Evolutionary conservation across 2,888 invertebrate species (phyloP), one percentile per base, ranked within the genome.

Genomic region (Tillus elongatus): DNA sequence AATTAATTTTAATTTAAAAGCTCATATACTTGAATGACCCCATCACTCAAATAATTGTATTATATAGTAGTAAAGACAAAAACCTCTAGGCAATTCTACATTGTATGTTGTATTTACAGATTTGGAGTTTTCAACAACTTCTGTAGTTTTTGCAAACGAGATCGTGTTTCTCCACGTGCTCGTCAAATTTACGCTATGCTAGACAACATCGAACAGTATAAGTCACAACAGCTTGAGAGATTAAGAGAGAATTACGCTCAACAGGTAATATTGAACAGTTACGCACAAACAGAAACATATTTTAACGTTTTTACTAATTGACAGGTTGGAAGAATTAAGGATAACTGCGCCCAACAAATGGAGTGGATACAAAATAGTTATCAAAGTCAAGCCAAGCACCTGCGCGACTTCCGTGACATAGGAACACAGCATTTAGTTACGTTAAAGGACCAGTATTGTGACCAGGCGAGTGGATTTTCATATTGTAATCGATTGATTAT

Each of bases 321-420:
- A 12, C 35, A 58, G 82, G 89, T 92, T 50, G 83, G 84, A 63
- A 75, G 87, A 46, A 91, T 95, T 54, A 84, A 87, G 58, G 92
- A 93, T 57, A 93, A 95, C 59, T 95, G 93, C 61, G 78, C 83
- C 14, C 87, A 87, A 60, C 93, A 93, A 69, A 84, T 92, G 69
- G 93, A 93, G 56, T 88, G 88, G 80, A 87, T 95, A 48, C 82
- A 91, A 57, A 86, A 79, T 58, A 92, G 90, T 61, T 95, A 95
- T 63, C 82, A 85, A 52, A 75, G 80, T 24, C 93, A 93, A 67
- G 80, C 88, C 32, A 84, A 81, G 54, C 85, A 90, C 61, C 71
- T 91, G 35, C 77, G 81, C 53, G 90, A 90, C 58, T 85, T 95
- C 52, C 73, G 91, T 44, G 92, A 93, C 58, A 92, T 91, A 61